A percentile compares a stretch with the other conserved stretches of the same genome.
Conservation (phyloP, 2,113 vertebrate species). For the Neomonachus schauinslandi region DNA sequence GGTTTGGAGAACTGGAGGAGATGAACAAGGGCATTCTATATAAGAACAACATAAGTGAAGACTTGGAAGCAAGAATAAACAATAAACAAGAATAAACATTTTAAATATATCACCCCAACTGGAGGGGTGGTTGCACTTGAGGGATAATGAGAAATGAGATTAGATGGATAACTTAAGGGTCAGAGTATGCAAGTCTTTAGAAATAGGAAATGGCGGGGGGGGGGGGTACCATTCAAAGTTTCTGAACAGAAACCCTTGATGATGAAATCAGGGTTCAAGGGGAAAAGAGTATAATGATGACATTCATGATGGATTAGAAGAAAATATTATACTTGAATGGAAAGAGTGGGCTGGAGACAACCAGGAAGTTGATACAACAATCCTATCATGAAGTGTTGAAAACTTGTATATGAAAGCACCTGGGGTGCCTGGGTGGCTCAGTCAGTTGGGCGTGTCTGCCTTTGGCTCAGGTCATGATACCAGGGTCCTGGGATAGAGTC, state of each 20-base stretch:
- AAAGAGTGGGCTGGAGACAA: not conserved
- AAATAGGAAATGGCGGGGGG: not conserved
- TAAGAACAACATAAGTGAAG: not conserved
- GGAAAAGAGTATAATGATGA: not conserved
- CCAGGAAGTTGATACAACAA: not conserved
- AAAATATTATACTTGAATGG: not conserved
- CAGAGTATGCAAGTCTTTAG: not conserved
- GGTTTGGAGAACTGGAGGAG: not conserved
- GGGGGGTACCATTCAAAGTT: not conserved
- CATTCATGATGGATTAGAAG: not conserved
- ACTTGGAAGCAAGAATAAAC: not conserved
- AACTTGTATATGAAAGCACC: not conserved
- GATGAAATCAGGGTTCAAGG: not conserved
- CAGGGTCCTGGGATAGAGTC: too few species aligned
- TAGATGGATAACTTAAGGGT: not conserved
- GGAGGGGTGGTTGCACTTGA: not conserved
- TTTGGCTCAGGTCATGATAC: too few species aligned
- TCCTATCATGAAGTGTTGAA: not conserved
- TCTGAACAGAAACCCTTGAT: not conserved
- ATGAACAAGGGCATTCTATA: not conserved
- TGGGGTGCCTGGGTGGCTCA: too few species aligned
- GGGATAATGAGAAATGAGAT: not conserved
- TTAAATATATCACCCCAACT: not conserved
- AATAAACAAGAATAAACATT: not conserved
- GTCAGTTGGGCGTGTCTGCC: too few species aligned